Conservation (phyloP, 2,113 vertebrate species). For the Rhizomys pruinosus region DNA sequence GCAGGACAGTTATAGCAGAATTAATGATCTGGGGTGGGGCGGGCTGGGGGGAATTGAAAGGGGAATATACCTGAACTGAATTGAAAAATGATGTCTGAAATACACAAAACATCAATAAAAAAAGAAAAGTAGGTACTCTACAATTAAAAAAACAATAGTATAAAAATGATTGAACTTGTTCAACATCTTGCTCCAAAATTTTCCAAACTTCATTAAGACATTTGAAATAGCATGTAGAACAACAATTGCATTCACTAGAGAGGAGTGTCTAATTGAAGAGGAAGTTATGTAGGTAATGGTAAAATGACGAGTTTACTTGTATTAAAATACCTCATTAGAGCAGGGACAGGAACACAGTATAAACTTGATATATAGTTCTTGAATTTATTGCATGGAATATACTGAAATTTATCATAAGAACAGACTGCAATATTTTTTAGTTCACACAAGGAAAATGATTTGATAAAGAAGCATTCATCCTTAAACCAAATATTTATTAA, state of each 20-base stretch:
- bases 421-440: neutral
- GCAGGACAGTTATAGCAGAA: too few relatives aligned
- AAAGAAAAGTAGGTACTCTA: too few relatives aligned
- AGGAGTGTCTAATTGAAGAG: slow-evolving; percentile 28
- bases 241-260: slow-evolving; percentile 15
- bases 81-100: too few relatives aligned
- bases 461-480: slow-evolving; percentile 33
- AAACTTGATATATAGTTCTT: neutral
- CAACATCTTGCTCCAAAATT: slow-evolving; percentile 45
- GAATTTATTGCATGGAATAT: slow-evolving; percentile 26
- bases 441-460: neutral
- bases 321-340: slow-evolving; percentile 28
- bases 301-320: slow-evolving; percentile 22
- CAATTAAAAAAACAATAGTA: too few relatives aligned
- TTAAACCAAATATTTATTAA: slow-evolving; percentile 45
- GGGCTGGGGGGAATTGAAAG: too few relatives aligned
- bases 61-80: too few relatives aligned
- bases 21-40: too few relatives aligned
- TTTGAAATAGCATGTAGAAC: slow-evolving; percentile 30
- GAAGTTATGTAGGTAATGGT: neutral
- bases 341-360: neutral
- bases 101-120: too few relatives aligned
- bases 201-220: neutral
- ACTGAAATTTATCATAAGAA: slow-evolving; percentile 28
- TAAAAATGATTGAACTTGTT: slow-evolving; percentile 68